Percentiles rank a stretch among this genome's conserved stretches.
Evolutionary conservation across 2,113 vertebrate genomes (phyloP).

Genomic region (Bungarus multicinctus): DNA sequence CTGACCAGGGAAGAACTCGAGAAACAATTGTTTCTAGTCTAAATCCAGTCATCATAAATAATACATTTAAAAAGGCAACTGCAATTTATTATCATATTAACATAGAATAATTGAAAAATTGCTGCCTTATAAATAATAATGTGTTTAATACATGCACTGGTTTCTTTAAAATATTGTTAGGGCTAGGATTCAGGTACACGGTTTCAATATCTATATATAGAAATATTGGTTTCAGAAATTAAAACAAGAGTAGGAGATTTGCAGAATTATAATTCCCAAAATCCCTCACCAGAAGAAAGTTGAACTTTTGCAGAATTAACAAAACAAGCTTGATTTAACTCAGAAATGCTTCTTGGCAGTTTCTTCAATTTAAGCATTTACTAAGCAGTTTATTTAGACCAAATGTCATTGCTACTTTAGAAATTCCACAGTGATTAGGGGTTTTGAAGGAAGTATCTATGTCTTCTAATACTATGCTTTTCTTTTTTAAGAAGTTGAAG

Average conservation of each 20-base stretch:
- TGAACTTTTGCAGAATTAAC: background rate
- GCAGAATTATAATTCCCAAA: background rate
- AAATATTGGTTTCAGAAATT: background rate
- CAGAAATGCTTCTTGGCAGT: background rate
- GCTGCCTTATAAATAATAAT: background rate
- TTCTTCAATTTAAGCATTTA: background rate
- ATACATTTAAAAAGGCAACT: background rate
- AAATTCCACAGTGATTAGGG: background rate
- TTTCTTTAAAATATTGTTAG: background rate
- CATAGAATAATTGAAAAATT: background rate
- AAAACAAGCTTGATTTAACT: background rate
- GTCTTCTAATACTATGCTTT: background rate
- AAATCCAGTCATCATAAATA: background rate
- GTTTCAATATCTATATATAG: background rate
- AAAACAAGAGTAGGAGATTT: background rate
- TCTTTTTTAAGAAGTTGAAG: background rate
- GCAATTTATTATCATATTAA: background rate
- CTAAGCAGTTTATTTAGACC: background rate
- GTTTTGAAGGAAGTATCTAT: background rate
- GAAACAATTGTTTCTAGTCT: background rate
- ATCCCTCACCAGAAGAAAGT: background rate
- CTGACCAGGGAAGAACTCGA: background rate
- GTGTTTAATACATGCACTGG: background rate
- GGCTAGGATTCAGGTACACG: background rate
- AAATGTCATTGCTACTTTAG: background rate